phyloP scores from a whole-genome alignment of 2,797 vertebrate genomes.

The Microhierax caerulescens region DNA sequence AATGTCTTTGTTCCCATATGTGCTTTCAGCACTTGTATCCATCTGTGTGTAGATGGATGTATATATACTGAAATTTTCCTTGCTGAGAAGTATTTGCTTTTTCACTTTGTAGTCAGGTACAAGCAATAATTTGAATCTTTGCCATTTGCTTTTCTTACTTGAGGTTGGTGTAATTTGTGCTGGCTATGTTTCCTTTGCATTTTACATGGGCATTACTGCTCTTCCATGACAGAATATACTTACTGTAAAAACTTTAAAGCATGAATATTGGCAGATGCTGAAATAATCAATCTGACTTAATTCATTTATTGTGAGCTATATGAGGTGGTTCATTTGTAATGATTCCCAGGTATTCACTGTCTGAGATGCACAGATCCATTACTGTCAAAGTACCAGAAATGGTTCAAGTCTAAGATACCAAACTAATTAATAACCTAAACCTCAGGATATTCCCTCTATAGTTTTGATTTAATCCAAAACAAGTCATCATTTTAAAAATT shows the following conservation, averaged over 20 bases:
- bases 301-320: not conserved
- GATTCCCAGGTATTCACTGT: not conserved
- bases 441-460: not conserved
- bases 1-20: not conserved
- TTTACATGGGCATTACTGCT: not conserved
- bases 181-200: not conserved
- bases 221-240: not conserved
- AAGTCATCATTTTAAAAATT: not conserved
- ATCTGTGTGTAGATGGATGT: not conserved
- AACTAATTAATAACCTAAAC: not conserved
- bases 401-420: not conserved
- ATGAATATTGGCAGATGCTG: not conserved
- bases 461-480: not conserved
- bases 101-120: not conserved
- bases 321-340: not conserved
- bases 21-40: not conserved
- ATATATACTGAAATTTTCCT: not conserved
- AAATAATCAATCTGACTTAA: constrained; percentile 14
- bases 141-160: not conserved
- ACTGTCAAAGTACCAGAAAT: not conserved
- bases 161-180: not conserved
- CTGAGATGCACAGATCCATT: not conserved
- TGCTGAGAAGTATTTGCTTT: not conserved
- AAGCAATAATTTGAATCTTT: not conserved
- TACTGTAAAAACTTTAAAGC: not conserved